Evolutionary conservation across 2,797 vertebrate genomes (phyloP), one percentile per base, ranked within the genome.

Genomic region (Toxotes lorentzi): DNA sequence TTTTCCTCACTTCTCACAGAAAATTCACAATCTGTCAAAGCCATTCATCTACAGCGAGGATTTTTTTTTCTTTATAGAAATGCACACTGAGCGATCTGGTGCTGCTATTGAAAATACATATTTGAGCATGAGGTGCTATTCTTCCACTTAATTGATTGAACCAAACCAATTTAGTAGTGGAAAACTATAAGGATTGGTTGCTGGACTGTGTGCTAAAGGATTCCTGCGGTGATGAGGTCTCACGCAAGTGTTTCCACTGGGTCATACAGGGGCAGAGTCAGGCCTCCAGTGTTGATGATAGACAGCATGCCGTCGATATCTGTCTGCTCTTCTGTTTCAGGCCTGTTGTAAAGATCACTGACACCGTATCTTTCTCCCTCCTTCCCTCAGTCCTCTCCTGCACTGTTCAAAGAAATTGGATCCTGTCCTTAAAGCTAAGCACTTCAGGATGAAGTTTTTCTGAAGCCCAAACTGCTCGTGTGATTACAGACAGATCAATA

Each of bases 401-500:
- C 78, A 16, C 82, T 70, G 74, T 85, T 88, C 84, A 88, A 84
- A 90, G 91, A 91, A 92, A 94, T 89, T 91, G 85, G 85, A 94
- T 93, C 90, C 81, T 86, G 87, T 93, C 88, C 91, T 91, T 79
- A 90, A 91, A 93, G 89, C 92, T 89, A 91, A 93, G 86, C 91
- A 94, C 93, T 94, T 94, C 90, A 92, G 91, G 89, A 91, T 90
- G 87, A 89, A 91, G 91, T 93, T 94, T 95, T 93, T 90, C 90
- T 89, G 86, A 86, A 73, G 90, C 91, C 90, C 89, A 86, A 92
- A 93, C 91, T 89, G 94, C 93, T 94, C 82, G 84, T 93, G 92
- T 92, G 93, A 95, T 94, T 94, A 93, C 92, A 92, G 93, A 85
- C 92, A 70, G 93, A 95, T 95, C 95, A 63, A 95, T 95, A 92